Percentiles rank a stretch among this genome's conserved stretches.
These are phyloP conservation scores for Lepidotrigona ventralis DNA, from an alignment of 1,140 invertebrate species.

Conservation along the genomic window DNA sequence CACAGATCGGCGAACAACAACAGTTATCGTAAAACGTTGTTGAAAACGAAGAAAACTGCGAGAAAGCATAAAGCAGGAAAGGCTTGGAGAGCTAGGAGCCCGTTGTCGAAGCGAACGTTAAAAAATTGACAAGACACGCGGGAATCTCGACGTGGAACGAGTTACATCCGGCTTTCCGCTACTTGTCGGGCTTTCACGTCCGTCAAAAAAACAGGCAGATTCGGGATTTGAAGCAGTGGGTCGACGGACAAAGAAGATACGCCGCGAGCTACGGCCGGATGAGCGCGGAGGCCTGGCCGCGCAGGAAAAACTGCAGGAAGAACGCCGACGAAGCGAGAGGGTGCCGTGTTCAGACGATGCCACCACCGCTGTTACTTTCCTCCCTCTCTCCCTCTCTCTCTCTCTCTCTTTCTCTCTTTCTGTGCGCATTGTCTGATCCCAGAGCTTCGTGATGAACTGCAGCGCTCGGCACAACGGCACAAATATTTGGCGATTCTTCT, in stretches of 20 bases:
- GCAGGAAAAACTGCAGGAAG: constrained; percentile 26
- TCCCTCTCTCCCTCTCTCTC: too few relatives aligned
- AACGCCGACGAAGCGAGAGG: constrained; percentile 13
- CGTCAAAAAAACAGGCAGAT: constrained; percentile 45
- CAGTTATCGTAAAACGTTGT: too few relatives aligned
- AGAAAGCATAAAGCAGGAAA: too few relatives aligned
- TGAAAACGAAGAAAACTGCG: too few relatives aligned
- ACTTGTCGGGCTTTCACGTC: constrained; percentile 47
- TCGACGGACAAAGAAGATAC: constrained; percentile 38
- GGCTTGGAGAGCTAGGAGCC: neutral
- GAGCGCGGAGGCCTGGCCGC: constrained; percentile 20
- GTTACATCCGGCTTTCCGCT: constrained; percentile 49
- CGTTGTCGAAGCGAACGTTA: constrained; percentile 15
- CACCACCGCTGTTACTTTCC: neutral
- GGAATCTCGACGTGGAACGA: constrained; percentile 36
- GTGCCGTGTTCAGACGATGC: too few relatives aligned
- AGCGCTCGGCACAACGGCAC: too few relatives aligned
- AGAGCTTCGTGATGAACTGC: neutral
- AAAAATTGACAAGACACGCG: constrained; percentile 54
- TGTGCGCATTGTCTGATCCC: neutral
- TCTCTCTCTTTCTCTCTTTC: too few relatives aligned
- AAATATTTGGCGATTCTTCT: neutral
- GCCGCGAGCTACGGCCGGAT: constrained; percentile 36
- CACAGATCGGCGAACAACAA: too few relatives aligned
- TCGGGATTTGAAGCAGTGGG: constrained; percentile 33